A percentile compares a stretch with the other conserved stretches of the same genome.
These are phyloP conservation scores for Sebastes reedi DNA, from an alignment of 2,797 vertebrate genomes.

Conservation along the genomic window DNA sequence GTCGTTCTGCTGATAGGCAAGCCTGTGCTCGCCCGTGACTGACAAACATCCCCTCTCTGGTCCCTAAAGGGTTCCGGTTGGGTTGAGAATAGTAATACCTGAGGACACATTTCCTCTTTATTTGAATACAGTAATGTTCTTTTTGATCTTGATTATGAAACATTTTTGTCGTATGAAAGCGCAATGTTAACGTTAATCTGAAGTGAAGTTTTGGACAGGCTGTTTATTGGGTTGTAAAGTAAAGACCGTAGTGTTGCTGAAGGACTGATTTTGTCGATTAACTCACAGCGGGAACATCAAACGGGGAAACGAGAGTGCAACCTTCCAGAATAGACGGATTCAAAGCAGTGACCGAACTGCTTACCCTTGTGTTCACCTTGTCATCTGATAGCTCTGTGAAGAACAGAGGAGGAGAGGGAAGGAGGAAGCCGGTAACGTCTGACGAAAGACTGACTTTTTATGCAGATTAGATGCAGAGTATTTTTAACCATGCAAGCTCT, in stretches of 20 bases:
- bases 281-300: constrained; percentile 53
- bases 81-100: constrained; percentile 40
- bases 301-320: constrained; percentile 30
- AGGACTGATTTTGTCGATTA: constrained; percentile 55
- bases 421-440: constrained; percentile 27
- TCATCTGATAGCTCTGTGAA: constrained; percentile 58
- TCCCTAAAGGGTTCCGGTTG: constrained; percentile 22
- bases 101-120: constrained; percentile 33
- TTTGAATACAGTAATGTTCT: constrained; percentile 33
- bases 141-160: constrained; percentile 53
- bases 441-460: constrained; percentile 63
- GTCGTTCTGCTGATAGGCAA: constrained; percentile 12
- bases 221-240: constrained; percentile 39
- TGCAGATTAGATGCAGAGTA: constrained; percentile 71
- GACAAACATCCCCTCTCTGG: constrained; percentile 44
- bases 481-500: constrained; percentile 76
- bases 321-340: constrained; percentile 52
- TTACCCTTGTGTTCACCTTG: constrained; percentile 79
- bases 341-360: constrained; percentile 65
- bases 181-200: constrained; percentile 36
- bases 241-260: constrained; percentile 16
- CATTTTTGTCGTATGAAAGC: constrained; percentile 17
- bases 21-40: constrained; percentile 38
- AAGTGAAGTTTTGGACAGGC: constrained; percentile 54
- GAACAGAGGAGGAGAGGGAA: constrained; percentile 28